Base-by-base conservation (phyloP, 1,140 invertebrate species). In the Aphelenchoides fujianensis region DNA sequence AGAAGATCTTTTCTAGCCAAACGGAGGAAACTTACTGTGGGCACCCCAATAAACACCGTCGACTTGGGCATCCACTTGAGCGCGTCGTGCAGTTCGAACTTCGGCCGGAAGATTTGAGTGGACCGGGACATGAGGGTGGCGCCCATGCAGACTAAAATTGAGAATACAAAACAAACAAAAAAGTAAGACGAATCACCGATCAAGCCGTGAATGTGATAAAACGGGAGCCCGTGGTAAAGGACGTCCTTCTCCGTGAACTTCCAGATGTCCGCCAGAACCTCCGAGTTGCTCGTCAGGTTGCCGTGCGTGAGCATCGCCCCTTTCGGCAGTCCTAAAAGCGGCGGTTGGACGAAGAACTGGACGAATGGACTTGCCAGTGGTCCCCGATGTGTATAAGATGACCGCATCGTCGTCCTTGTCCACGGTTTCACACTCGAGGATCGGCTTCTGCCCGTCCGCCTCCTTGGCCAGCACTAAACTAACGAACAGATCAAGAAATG, bases 281-380 rank as follows among this genome's bases (percentile, higher is more conserved):
- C 73, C 1, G 77, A 83, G 41, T 84, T 84, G 7, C 67, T 68
- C 3, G 61, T 66, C 7, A 83, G 55, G 2, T 64, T 69, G 5
- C 75, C 72, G 68, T 83, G 82, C 19, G 83, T 83, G 9, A 84
- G n/a, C 73, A 84, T 84, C 1, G 82, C 82, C 9, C 82, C 81
- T 71, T 82, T 84, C 27, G 80, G 80, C 16, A 71, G 69, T 19
- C 79, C 79, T 79, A 23, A 7, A 68, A 73, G 19, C 1, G 1
- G 2, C n/a, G 19, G 36, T 1, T 23, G 27, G 3, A 57, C 2
- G 64, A 9, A 1, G 30, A 71, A 59, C 2, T 54, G 27, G 0
- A 2, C 16, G 16, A 74, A 66, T n/a, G n/a, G n/a, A n/a, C n/a
- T n/a, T n/a, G 73, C 81, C 82, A 1, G 82, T 83, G 16, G 82